Evolutionary conservation across 1,140 invertebrate genomes (phyloP).

Genomic region (Stegodyphus mimosarum): DNA sequence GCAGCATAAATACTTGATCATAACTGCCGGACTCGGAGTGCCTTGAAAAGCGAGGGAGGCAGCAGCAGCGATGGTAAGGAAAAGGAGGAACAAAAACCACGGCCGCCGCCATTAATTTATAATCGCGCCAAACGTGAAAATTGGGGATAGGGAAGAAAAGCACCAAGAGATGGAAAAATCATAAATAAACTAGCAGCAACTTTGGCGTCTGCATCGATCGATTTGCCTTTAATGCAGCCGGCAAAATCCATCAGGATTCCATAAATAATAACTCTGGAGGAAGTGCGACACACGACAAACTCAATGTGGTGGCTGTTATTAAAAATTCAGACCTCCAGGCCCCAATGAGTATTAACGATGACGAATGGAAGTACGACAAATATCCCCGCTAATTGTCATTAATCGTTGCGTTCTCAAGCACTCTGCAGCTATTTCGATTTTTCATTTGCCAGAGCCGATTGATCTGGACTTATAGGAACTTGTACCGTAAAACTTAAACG

Average conservation of each 20-base stretch:
- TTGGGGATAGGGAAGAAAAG: slow-evolving; percentile 42
- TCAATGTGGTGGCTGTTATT: slow-evolving; percentile 17
- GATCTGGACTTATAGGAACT: slow-evolving; percentile 20
- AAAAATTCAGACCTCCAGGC: slow-evolving; percentile 50
- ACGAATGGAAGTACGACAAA: slow-evolving; percentile 41
- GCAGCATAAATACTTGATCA: slow-evolving; percentile 53
- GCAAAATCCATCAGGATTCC: slow-evolving; percentile 59
- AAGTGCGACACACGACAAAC: slow-evolving; percentile 13
- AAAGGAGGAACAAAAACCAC: slow-evolving; percentile 10
- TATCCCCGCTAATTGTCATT: slow-evolving; percentile 56
- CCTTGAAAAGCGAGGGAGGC: neutral
- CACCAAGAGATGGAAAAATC: slow-evolving; percentile 45
- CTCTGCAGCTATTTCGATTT: slow-evolving; percentile 37
- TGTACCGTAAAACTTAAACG: slow-evolving; percentile 5
- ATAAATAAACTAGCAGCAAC: slow-evolving; percentile 59
- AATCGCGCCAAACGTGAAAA: slow-evolving; percentile 58
- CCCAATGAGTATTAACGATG: slow-evolving; percentile 42
- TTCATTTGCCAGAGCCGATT: slow-evolving; percentile 14
- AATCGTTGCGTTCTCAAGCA: slow-evolving; percentile 27
- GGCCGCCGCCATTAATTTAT: slow-evolving; percentile 54
- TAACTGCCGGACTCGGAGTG: slow-evolving; percentile 19
- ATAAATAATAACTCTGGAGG: slow-evolving; percentile 56
- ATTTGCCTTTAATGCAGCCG: slow-evolving; percentile 46
- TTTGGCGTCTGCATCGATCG: slow-evolving; percentile 37
- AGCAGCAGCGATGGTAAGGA: neutral